These are phyloP conservation scores for Lypha dubia DNA, from an alignment of 2,888 invertebrate species.

Conservation along the genomic window DNA sequence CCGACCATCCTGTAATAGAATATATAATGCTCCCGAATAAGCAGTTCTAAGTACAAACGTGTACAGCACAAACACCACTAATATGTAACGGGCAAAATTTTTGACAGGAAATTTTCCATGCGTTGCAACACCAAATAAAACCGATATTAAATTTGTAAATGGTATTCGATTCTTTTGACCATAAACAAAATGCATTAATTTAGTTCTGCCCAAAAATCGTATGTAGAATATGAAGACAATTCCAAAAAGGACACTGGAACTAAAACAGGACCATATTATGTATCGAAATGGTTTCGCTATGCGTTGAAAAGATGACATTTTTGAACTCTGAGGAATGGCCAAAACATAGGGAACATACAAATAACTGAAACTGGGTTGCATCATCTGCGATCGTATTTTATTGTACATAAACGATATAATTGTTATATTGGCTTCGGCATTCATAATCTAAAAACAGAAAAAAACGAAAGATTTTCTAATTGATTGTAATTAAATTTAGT, in stretches of 20 bases:
- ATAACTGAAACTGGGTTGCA: conserved; percentile 77
- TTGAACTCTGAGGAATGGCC: conserved; percentile 76
- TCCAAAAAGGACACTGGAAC: conserved; percentile 73
- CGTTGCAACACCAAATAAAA: conserved; percentile 76
- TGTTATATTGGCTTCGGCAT: conserved; percentile 78
- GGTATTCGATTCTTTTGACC: conserved; percentile 77
- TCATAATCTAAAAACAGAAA: conserved; percentile 75
- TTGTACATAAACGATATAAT: conserved; percentile 77
- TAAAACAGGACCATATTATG: conserved; percentile 78
- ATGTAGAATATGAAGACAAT: conserved; percentile 74
- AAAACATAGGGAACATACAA: conserved; percentile 76
- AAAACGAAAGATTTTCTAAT: too few relatives aligned
- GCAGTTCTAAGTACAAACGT: conserved; percentile 78
- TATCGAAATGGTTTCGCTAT: conserved; percentile 78
- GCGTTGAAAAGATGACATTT: conserved; percentile 76
- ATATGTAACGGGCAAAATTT: conserved; percentile 80
- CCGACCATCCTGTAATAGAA: conserved; percentile 79
- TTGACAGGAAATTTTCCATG: conserved; percentile 74
- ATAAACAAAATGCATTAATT: conserved; percentile 75
- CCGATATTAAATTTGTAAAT: conserved; percentile 75
- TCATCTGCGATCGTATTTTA: conserved; percentile 71
- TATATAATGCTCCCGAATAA: conserved; percentile 78
- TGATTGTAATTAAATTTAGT: too few relatives aligned
- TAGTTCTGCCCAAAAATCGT: conserved; percentile 70
- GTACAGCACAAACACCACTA: conserved; percentile 78